These are phyloP conservation scores for Lasioglossum morio DNA, from an alignment of 2,888 invertebrate genomes.

Conservation along the genomic window DNA sequence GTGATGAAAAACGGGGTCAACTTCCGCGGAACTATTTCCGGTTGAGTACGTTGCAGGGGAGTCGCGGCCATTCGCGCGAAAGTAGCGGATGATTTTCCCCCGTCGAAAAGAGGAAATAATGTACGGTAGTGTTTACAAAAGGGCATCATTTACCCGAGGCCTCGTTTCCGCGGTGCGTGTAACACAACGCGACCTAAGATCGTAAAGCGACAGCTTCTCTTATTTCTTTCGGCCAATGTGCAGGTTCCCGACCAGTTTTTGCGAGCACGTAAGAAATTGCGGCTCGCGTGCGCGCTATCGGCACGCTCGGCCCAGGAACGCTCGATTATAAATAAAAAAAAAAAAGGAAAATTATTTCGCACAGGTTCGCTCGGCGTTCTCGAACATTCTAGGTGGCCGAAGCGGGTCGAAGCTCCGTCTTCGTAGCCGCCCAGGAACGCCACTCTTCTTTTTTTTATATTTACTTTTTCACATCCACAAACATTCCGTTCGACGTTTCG, in stretches of 20 bases:
- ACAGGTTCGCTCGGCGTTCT: conserved; percentile 26
- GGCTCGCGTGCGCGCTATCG: conserved; percentile 77
- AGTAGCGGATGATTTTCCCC: conserved; percentile 35
- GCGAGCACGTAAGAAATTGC: conserved; percentile 62
- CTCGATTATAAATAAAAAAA: conserved; percentile 76
- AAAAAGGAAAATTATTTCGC: conserved; percentile 67
- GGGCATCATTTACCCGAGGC: conserved; percentile 47
- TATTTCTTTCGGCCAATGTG: conserved; percentile 54
- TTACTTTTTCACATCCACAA: conserved; percentile 34
- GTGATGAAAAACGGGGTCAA: conserved; percentile 46
- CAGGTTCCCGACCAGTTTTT: conserved; percentile 40
- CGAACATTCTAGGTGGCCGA: background rate
- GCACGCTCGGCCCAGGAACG: conserved; percentile 46
- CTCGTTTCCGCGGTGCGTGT: conserved; percentile 44
- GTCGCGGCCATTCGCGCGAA: conserved; percentile 23
- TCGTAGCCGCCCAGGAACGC: background rate
- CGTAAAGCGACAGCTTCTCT: conserved; percentile 44
- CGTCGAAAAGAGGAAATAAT: conserved; percentile 9
- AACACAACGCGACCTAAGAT: background rate
- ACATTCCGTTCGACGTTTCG: conserved; percentile 25
- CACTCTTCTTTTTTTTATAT: background rate
- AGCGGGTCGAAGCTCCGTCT: background rate
- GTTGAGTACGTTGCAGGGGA: conserved; percentile 20
- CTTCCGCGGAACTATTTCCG: conserved; percentile 40
- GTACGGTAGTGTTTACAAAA: conserved; percentile 44